Conservation (phyloP, 2,888 invertebrate genomes). For the Xestia sexstrigata region DNA sequence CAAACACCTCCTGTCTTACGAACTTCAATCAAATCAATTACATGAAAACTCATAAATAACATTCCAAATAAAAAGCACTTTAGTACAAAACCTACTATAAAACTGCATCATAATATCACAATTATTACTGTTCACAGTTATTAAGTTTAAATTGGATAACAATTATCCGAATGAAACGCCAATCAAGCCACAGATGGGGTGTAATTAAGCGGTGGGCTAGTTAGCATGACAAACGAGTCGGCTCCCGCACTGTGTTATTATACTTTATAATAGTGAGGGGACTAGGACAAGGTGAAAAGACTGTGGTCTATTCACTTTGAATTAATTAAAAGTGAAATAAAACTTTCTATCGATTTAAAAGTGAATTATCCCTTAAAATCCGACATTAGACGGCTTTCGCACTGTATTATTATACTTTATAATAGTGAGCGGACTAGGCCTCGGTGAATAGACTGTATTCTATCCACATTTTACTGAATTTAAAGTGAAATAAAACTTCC, state of each 20-base stretch:
- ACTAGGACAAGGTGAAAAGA: neutral
- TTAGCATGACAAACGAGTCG: conserved; percentile 82
- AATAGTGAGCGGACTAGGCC: too few species aligned
- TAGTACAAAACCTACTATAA: conserved; percentile 41
- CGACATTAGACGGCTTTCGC: too few species aligned
- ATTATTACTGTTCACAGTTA: conserved; percentile 70
- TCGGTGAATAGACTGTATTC: too few species aligned
- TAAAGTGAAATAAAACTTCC: too few species aligned
- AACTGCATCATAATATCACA: conserved; percentile 56
- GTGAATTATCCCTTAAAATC: too few species aligned
- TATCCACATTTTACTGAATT: too few species aligned
- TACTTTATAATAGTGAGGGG: conserved; percentile 51
- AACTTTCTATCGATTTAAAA: too few species aligned
- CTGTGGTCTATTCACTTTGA: conserved; percentile 37
- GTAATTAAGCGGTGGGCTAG: conserved; percentile 78
- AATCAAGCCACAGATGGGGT: conserved; percentile 77
- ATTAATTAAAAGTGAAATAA: conserved; percentile 1
- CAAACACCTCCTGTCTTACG: neutral
- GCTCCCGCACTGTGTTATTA: conserved; percentile 69
- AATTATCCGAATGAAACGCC: conserved; percentile 81
- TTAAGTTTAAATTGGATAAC: conserved; percentile 78
- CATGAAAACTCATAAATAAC: conserved; percentile 28
- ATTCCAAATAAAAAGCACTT: conserved; percentile 35
- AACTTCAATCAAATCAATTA: conserved; percentile 32
- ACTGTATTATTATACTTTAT: too few species aligned